Conservation (phyloP, 2,113 vertebrate genomes). For the Agelaius phoeniceus region DNA sequence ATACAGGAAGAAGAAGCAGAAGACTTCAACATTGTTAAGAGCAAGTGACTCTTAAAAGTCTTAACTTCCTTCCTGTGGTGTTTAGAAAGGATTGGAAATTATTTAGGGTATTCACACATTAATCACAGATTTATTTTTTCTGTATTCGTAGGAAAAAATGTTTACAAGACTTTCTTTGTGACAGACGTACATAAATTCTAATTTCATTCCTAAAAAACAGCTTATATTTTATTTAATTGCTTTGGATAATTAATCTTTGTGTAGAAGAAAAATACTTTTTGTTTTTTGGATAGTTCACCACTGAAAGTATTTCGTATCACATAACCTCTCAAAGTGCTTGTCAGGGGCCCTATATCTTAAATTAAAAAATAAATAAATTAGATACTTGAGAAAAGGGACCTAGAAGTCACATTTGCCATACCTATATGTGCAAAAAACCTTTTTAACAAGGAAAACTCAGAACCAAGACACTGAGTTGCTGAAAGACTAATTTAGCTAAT, state of each 20-base stretch:
- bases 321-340: too few species aligned
- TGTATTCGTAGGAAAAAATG: neutral
- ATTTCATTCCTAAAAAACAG: neutral
- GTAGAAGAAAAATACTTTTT: too few species aligned
- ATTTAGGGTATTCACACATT: neutral
- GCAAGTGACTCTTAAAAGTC: neutral
- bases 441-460: neutral
- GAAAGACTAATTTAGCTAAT: neutral
- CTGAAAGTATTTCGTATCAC: too few species aligned
- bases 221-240: too few species aligned
- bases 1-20: neutral
- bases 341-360: too few species aligned
- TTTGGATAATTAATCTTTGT: too few species aligned
- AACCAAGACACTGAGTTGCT: neutral
- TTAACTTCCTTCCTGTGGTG: neutral
- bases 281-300: too few species aligned
- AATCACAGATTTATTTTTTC: neutral
- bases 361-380: too few species aligned
- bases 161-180: neutral
- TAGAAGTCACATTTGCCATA: neutral
- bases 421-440: neutral
- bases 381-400: too few species aligned
- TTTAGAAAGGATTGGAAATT: neutral
- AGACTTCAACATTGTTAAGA: neutral
- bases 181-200: neutral